A percentile compares a stretch with the other conserved stretches of the same genome.
Evolutionary conservation across 2,797 vertebrate species (phyloP).

Genomic region (Tragopan temminckii): DNA sequence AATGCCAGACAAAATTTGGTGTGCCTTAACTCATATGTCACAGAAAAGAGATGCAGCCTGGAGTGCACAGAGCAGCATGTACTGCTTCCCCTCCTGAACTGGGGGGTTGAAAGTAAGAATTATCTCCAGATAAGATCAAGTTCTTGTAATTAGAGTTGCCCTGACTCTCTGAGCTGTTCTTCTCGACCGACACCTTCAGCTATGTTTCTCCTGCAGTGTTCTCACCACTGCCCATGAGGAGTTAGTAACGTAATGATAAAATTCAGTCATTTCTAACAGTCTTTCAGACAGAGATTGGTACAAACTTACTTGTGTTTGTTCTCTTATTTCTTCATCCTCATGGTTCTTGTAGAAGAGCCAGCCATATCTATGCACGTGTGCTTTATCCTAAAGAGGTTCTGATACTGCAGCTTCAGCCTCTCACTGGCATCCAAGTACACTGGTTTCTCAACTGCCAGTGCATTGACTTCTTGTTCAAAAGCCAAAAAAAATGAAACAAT

Average conservation of each 20-base stretch:
- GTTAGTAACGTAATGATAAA: not conserved
- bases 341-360: not conserved
- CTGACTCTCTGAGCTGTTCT: not conserved
- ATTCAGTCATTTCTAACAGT: not conserved
- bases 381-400: not conserved
- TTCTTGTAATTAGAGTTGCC: not conserved
- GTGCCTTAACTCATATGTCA: not conserved
- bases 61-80: not conserved
- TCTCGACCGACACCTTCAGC: not conserved
- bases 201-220: fast-evolving
- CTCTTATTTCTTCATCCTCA: not conserved
- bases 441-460: not conserved
- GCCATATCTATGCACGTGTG: not conserved
- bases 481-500: not conserved
- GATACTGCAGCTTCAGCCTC: fast-evolving
- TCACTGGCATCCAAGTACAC: not conserved
- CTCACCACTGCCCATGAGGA: not conserved
- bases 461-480: fast-evolving
- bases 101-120: not conserved
- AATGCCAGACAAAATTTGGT: not conserved
- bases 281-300: not conserved
- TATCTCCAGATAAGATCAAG: not conserved
- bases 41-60: not conserved
- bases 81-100: not conserved
- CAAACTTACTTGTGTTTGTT: not conserved